phyloP scores from a whole-genome alignment of 2,113 vertebrate species.

The Oriolus oriolus region DNA sequence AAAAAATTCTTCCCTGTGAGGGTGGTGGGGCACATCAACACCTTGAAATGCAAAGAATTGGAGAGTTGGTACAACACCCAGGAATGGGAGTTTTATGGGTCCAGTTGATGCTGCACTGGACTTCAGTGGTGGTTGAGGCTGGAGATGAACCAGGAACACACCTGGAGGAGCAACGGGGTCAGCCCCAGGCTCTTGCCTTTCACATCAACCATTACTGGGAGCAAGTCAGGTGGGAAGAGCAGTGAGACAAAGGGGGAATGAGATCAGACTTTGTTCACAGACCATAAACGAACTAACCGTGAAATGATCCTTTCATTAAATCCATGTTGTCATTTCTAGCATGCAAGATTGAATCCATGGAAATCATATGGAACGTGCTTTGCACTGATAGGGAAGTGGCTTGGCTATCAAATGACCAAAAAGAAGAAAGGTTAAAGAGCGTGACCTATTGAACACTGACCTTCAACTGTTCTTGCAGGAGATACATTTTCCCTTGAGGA shows the following conservation, averaged over 20 bases:
- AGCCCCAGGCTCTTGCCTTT: background rate
- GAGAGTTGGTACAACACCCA: background rate
- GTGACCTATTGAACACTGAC: slow-evolving; percentile 33
- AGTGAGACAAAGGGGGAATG: background rate
- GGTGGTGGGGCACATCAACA: background rate
- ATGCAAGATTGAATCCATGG: background rate
- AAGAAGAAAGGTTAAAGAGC: slow-evolving; percentile 23
- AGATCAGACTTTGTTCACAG: background rate
- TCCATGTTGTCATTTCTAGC: background rate
- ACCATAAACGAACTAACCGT: background rate
- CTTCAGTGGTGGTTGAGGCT: background rate
- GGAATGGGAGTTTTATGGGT: background rate
- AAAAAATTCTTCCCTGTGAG: background rate
- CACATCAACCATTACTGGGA: background rate
- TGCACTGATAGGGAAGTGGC: background rate
- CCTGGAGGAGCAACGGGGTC: background rate
- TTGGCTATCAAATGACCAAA: slow-evolving; percentile 24
- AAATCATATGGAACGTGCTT: background rate
- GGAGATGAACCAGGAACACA: background rate
- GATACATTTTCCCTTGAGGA: background rate
- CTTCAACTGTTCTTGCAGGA: slow-evolving; percentile 26
- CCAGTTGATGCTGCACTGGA: accelerated
- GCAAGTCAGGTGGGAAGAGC: background rate
- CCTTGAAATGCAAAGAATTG: background rate
- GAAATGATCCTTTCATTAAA: background rate